Percentiles rank a stretch among this genome's conserved stretches.
phyloP scores from a whole-genome alignment of 1,140 invertebrate genomes.

The Orius laevigatus region DNA sequence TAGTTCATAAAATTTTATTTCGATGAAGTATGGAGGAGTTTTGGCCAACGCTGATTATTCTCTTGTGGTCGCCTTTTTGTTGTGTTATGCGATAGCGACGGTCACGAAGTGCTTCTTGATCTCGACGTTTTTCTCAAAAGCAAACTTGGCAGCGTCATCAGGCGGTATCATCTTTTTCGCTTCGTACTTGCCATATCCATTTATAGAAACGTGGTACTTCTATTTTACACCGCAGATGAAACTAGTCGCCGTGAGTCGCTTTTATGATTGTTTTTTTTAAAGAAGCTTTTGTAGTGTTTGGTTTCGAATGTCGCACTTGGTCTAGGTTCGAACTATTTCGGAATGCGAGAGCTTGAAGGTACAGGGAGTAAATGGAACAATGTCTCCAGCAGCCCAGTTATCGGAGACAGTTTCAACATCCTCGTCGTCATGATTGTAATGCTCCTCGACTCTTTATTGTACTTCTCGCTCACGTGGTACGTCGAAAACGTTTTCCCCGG shows the following conservation, averaged over 20 bases:
- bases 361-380: conserved; percentile 39
- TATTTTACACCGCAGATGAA: conserved; percentile 11
- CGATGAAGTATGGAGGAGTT: conserved; percentile 31
- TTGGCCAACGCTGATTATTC: conserved; percentile 31
- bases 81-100: conserved; percentile 33
- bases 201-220: conserved; percentile 29
- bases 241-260: conserved; percentile 13
- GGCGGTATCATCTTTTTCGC: conserved; percentile 42
- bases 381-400: conserved; percentile 24
- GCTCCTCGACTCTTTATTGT: conserved; percentile 32
- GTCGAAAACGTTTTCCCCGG: conserved; percentile 45
- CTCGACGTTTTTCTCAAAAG: conserved; percentile 36
- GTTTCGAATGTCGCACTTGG: conserved; percentile 43
- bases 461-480: conserved; percentile 36
- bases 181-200: conserved; percentile 38
- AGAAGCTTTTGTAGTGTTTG: conserved; percentile 24
- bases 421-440: conserved; percentile 33
- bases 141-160: conserved; percentile 41
- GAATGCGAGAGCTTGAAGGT: conserved; percentile 36
- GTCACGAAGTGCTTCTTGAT: conserved; percentile 39
- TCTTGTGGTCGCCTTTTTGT: conserved; percentile 35
- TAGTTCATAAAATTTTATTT: not conserved
- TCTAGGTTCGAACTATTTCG: conserved; percentile 38
- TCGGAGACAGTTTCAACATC: conserved; percentile 28
- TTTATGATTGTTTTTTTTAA: conserved; percentile 1